Conservation (phyloP, 2,797 vertebrate species). For the Etheostoma perlongum region DNA sequence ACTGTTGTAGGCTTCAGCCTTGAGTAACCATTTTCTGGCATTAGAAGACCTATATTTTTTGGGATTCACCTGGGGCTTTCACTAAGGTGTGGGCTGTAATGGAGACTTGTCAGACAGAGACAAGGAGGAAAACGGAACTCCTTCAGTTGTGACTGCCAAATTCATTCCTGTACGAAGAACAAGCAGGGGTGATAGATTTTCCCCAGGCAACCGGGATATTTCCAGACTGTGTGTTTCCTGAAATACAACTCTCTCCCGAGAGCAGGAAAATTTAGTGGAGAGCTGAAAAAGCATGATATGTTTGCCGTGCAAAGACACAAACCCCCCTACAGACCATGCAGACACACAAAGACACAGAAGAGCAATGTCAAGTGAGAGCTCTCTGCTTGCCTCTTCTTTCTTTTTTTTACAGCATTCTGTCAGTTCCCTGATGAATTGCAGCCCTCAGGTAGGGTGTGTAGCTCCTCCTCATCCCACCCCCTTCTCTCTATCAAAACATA, state of each 20-base stretch:
- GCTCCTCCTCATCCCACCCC: slow-evolving; percentile 51
- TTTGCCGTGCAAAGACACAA: slow-evolving; percentile 29
- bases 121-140: slow-evolving; percentile 53
- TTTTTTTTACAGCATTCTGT: slow-evolving; percentile 32
- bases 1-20: slow-evolving; percentile 7
- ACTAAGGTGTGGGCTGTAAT: slow-evolving; percentile 33
- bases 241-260: slow-evolving; percentile 69
- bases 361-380: slow-evolving; percentile 42
- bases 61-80: slow-evolving; percentile 54
- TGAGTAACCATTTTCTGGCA: slow-evolving; percentile 40
- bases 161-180: slow-evolving; percentile 60
- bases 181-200: slow-evolving; percentile 61
- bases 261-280: slow-evolving; percentile 54
- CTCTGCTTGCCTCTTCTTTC: slow-evolving; percentile 22
- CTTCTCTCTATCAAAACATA: slow-evolving; percentile 49
- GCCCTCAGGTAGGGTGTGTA: slow-evolving; percentile 62
- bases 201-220: slow-evolving; percentile 66
- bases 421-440: slow-evolving; percentile 66
- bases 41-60: slow-evolving; percentile 41
- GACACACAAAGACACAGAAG: slow-evolving; percentile 31
- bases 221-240: slow-evolving; percentile 64
- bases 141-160: slow-evolving; percentile 57
- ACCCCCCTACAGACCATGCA: slow-evolving; percentile 9
- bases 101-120: slow-evolving; percentile 63
- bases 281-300: slow-evolving; percentile 43